Conservation (phyloP, 64 coral and sea anemone genomes). For the Trachythela sp. region DNA sequence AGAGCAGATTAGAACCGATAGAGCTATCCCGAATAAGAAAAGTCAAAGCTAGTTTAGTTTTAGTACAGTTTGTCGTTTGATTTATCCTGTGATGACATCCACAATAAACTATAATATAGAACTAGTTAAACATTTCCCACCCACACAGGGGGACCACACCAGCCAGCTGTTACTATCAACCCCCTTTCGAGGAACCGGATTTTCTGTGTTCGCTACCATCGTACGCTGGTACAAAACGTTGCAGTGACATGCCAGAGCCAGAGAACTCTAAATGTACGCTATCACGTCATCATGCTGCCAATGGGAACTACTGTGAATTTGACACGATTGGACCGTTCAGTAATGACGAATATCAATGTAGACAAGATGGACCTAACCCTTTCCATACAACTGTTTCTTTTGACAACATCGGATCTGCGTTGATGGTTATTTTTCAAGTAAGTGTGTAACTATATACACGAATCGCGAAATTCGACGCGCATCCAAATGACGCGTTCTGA, state of each 20-base stretch:
- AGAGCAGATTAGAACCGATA: too few species aligned
- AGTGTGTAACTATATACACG: background rate
- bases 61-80: too few species aligned
- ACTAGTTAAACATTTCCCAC: background rate
- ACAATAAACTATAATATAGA: too few species aligned
- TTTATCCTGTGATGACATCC: too few species aligned
- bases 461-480: too few species aligned
- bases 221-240: constrained; percentile 53
- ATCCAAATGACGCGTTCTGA: too few species aligned
- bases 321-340: background rate
- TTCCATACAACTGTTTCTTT: constrained; percentile 75
- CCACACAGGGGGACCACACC: constrained; percentile 32
- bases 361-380: constrained; percentile 58
- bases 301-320: background rate
- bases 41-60: too few species aligned
- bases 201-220: constrained; percentile 63
- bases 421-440: constrained; percentile 99
- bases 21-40: too few species aligned
- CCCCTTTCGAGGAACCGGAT: constrained; percentile 71
- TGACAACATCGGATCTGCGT: constrained; percentile 94
- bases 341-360: constrained; percentile 4
- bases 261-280: background rate
- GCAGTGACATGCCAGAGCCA: constrained; percentile 33
- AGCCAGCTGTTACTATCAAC: constrained; percentile 57
- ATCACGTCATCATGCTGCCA: background rate